These are phyloP conservation scores for Calephelis nemesis DNA, from an alignment of 1,140 invertebrate species.

Conservation along the genomic window DNA sequence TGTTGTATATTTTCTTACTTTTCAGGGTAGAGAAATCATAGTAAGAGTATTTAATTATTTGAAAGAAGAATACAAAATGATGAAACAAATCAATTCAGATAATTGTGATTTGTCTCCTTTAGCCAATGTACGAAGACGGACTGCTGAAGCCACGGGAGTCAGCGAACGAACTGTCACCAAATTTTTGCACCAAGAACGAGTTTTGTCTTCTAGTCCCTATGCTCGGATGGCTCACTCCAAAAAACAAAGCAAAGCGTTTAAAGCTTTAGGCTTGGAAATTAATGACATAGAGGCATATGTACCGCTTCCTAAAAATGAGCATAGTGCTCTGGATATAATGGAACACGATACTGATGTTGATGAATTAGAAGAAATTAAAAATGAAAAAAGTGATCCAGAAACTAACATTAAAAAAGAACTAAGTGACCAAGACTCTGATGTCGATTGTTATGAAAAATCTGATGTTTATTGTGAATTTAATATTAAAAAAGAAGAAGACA, in stretches of 20 bases:
- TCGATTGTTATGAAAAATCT: no score
- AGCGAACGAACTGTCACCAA: constrained; percentile 23
- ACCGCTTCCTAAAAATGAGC: no score
- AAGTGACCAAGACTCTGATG: no score
- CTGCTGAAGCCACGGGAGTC: constrained; percentile 28
- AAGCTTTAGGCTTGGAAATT: no score
- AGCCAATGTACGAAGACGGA: constrained; percentile 24
- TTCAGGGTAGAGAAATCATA: constrained; percentile 27
- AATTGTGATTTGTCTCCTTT: constrained; percentile 23
- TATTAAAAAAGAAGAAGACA: no score
- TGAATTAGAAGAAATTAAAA: no score
- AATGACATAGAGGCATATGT: no score
- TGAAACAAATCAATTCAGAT: constrained; percentile 24
- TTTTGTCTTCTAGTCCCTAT: background rate
- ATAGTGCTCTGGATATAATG: no score
- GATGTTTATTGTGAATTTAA: no score
- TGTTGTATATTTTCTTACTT: constrained; percentile 1
- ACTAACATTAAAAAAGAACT: no score
- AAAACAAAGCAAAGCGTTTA: background rate
- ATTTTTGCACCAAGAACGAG: constrained; percentile 27
- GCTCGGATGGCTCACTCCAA: background rate
- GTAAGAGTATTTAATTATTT: constrained; percentile 24
- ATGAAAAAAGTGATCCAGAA: no score
- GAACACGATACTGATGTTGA: no score
- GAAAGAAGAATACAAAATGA: constrained; percentile 23